Percentiles rank a stretch among this genome's conserved stretches.
Evolutionary conservation across 2,888 invertebrate species (phyloP).

Genomic region (Eupithecia exiguata): DNA sequence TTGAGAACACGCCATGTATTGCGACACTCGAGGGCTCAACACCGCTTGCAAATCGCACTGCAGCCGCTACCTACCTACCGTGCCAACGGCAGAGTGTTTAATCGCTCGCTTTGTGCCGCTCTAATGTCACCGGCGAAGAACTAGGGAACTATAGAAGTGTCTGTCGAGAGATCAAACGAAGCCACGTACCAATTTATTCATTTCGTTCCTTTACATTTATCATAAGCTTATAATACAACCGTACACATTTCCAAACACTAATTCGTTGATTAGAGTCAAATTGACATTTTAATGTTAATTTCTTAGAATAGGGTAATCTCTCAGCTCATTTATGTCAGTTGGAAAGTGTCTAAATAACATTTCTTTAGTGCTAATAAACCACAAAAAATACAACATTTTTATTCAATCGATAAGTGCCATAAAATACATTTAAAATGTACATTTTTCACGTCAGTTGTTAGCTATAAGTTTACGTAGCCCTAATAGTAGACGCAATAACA

Average conservation of each 20-base stretch:
- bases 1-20: slow-evolving; percentile 52
- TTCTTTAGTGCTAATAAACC: too few species aligned
- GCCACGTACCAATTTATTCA: not conserved
- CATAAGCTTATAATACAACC: not conserved
- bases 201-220: not conserved
- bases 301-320: not conserved
- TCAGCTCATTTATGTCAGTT: too few species aligned
- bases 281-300: not conserved
- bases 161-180: not conserved
- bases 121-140: slow-evolving; percentile 50
- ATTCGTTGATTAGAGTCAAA: not conserved
- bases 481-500: too few species aligned
- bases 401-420: too few species aligned
- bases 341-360: too few species aligned
- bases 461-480: too few species aligned
- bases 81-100: slow-evolving; percentile 62
- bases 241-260: not conserved
- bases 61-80: slow-evolving; percentile 34
- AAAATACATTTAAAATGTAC: too few species aligned
- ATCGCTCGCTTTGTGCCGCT: slow-evolving; percentile 70
- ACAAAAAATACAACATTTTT: too few species aligned
- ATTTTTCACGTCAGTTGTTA: too few species aligned
- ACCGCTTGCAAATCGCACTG: slow-evolving; percentile 44
- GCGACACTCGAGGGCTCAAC: slow-evolving; percentile 60
- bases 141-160: slow-evolving; percentile 36